phyloP scores from a whole-genome alignment of 2,797 vertebrate species.

The Enteromius paludinosus region DNA sequence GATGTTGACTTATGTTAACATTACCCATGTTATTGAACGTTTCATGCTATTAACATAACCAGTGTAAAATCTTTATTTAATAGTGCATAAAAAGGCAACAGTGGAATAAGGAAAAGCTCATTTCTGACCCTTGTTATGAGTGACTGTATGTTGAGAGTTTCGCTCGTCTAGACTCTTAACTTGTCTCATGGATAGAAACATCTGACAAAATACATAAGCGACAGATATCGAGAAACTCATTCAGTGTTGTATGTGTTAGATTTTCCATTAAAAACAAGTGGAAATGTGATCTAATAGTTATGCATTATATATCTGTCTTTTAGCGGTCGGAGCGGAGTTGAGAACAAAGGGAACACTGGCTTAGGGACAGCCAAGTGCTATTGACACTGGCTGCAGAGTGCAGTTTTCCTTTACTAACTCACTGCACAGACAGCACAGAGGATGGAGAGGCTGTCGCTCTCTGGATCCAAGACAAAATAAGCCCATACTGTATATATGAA shows the following conservation, averaged over 20 bases:
- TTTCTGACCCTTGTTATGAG: not conserved
- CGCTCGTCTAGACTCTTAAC: constrained; percentile 25
- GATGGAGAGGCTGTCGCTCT: constrained; percentile 58
- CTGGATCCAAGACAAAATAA: constrained; percentile 23
- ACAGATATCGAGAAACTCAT: not conserved
- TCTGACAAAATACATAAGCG: constrained; percentile 1
- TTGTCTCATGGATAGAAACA: not conserved
- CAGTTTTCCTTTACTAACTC: constrained; percentile 69
- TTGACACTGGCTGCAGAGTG: constrained; percentile 67
- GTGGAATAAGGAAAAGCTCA: not conserved
- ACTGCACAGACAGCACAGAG: constrained; percentile 53
- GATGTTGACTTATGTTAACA: not conserved
- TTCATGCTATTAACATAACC: not conserved
- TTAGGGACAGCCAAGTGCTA: constrained; percentile 53
- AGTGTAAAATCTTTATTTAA: not conserved
- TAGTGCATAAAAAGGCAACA: not conserved
- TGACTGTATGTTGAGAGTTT: not conserved
- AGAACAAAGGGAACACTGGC: constrained; percentile 34
- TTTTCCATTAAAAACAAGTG: constrained; percentile 38
- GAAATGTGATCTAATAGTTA: constrained; percentile 30
- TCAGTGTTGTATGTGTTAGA: not conserved
- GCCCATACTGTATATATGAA: not conserved
- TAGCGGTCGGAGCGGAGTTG: not conserved
- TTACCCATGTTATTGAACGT: not conserved
- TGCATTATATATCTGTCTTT: constrained; percentile 32